Conservation (phyloP, 2,888 invertebrate species). For the Pseudococcus jackbeardsleyi region DNA sequence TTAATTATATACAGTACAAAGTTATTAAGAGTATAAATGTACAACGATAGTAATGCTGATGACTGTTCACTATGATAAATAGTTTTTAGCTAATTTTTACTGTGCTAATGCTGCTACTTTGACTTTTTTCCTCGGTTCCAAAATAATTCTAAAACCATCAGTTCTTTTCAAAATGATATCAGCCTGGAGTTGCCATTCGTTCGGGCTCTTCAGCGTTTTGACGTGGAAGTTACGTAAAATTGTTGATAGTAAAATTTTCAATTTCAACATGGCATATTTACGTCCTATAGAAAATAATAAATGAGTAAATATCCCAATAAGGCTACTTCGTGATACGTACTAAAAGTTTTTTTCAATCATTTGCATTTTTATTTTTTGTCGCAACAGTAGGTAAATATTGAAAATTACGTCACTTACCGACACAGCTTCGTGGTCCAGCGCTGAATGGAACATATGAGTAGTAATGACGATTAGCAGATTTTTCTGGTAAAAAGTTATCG, state of each 20-base stretch:
- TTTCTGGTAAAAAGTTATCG: slow-evolving; percentile 87
- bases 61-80: not conserved
- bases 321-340: not conserved
- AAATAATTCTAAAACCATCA: slow-evolving; percentile 81
- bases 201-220: slow-evolving; percentile 77
- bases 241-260: slow-evolving; percentile 83
- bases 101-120: not conserved
- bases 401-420: slow-evolving; percentile 73
- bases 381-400: not conserved
- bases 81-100: not conserved
- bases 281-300: slow-evolving; percentile 74
- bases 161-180: slow-evolving; percentile 84
- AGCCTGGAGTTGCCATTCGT: slow-evolving; percentile 80
- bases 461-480: slow-evolving; percentile 82
- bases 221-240: slow-evolving; percentile 81
- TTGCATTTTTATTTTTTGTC: not conserved
- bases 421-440: slow-evolving; percentile 85
- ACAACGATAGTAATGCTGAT: slow-evolving; percentile 51
- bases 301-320: slow-evolving; percentile 25
- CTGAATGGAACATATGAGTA: slow-evolving; percentile 87
- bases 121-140: slow-evolving; percentile 76
- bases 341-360: not conserved
- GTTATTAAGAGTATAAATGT: slow-evolving; percentile 45
- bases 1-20: slow-evolving; percentile 52
- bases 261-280: slow-evolving; percentile 84